Conservation (phyloP, 2,113 vertebrate genomes). For the Petromus typicus region DNA sequence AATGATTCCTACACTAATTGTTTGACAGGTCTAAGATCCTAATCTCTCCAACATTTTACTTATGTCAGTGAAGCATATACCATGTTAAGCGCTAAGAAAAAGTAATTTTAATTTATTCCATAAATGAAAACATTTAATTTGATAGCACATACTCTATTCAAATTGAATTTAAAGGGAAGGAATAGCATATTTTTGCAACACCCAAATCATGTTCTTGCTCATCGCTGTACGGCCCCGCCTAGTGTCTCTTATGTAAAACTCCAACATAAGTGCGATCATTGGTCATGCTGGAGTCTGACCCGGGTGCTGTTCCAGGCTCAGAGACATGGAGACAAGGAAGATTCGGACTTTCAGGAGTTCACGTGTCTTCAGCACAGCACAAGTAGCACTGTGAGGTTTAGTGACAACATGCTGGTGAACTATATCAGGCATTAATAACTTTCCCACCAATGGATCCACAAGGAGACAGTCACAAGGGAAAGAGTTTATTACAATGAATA, state of each 20-base stretch:
- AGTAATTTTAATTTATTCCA: constrained; percentile 74
- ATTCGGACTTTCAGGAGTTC: neutral
- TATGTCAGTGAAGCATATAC: constrained; percentile 67
- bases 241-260: neutral
- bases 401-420: neutral
- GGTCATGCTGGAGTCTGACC: neutral
- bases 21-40: constrained; percentile 76
- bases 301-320: neutral
- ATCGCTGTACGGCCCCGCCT: neutral
- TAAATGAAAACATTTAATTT: constrained; percentile 77
- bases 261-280: neutral
- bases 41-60: constrained; percentile 74
- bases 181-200: neutral
- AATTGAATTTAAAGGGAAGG: constrained; percentile 42
- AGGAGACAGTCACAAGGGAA: neutral
- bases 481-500: neutral
- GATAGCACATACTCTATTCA: constrained; percentile 46
- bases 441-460: neutral
- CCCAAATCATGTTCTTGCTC: constrained; percentile 20
- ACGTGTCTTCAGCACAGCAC: neutral
- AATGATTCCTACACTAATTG: constrained; percentile 75
- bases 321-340: neutral
- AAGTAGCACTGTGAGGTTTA: no score
- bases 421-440: neutral
- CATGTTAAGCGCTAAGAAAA: constrained; percentile 75